These are phyloP conservation scores for Sarcophaga peregrina DNA, from an alignment of 1,140 invertebrate genomes.

Conservation along the genomic window DNA sequence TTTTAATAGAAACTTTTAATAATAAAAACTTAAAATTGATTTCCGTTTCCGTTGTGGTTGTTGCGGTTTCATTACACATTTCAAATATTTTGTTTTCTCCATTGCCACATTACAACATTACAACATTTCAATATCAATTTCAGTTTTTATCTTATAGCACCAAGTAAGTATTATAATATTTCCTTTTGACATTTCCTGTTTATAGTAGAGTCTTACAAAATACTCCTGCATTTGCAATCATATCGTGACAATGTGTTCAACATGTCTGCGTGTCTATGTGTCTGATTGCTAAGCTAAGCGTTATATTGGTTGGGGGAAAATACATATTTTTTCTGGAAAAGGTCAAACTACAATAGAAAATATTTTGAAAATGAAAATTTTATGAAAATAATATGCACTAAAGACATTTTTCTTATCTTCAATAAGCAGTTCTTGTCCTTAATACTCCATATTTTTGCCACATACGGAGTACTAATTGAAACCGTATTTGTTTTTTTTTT, in stretches of 20 bases:
- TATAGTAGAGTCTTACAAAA: neutral
- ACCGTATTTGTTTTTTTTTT: no score
- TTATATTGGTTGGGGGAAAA: neutral
- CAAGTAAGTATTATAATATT: neutral
- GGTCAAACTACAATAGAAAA: neutral
- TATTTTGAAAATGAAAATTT: no score
- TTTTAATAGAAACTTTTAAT: no score
- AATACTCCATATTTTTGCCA: no score
- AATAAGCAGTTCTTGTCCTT: no score
- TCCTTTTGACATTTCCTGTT: conserved; percentile 21
- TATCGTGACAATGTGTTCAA: conserved; percentile 22
- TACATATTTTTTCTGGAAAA: neutral
- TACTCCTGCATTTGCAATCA: neutral
- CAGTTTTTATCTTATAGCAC: neutral
- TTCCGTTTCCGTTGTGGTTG: conserved; percentile 1
- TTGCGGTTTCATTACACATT: neutral
- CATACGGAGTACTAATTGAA: no score
- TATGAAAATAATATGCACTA: no score
- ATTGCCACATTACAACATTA: no score
- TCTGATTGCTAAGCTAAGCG: neutral
- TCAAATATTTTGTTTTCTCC: no score
- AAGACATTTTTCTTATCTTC: no score
- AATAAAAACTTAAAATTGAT: neutral
- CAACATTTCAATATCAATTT: conserved; percentile 2
- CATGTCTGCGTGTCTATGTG: neutral